Conservation (phyloP, 2,113 vertebrate species). For the Lipophrys pholis region DNA sequence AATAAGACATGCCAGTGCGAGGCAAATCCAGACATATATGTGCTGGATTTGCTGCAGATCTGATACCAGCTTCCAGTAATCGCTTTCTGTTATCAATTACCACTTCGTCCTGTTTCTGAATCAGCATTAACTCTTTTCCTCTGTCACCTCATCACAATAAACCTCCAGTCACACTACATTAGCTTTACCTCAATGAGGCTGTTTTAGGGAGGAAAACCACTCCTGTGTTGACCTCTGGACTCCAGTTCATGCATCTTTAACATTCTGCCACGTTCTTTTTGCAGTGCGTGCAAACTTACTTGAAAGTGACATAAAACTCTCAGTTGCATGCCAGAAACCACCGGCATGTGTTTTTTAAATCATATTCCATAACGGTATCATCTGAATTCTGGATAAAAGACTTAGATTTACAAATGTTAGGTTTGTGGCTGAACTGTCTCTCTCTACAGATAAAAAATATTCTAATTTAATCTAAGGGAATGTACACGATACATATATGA, state of each 20-base stretch:
- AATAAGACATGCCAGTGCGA: not conserved
- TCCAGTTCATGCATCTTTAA: conserved; percentile 48
- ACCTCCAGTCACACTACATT: conserved; percentile 69
- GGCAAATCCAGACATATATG: not conserved
- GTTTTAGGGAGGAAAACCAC: conserved; percentile 52
- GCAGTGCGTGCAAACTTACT: conserved; percentile 12
- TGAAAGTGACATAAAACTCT: conserved; percentile 21
- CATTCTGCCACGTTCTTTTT: conserved; percentile 39
- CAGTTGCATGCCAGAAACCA: conserved; percentile 5
- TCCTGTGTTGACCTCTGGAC: conserved; percentile 56
- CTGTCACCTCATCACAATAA: conserved; percentile 72
- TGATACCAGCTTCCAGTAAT: conserved; percentile 15
- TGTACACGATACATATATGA: too few relatives aligned
- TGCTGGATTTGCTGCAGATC: conserved; percentile 13
- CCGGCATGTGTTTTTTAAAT: conserved; percentile 30
- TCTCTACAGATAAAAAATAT: too few relatives aligned
- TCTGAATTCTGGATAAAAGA: too few relatives aligned
- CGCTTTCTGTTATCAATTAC: conserved; percentile 42
- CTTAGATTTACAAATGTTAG: too few relatives aligned
- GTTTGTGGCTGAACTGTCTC: too few relatives aligned
- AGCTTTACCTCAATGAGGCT: conserved; percentile 46
- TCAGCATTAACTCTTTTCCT: conserved; percentile 53
- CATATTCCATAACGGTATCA: too few relatives aligned
- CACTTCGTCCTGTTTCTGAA: conserved; percentile 36
- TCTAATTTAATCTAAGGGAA: too few relatives aligned